These are phyloP conservation scores for Platichthys flesus DNA, from an alignment of 2,113 vertebrate species.

Conservation along the genomic window DNA sequence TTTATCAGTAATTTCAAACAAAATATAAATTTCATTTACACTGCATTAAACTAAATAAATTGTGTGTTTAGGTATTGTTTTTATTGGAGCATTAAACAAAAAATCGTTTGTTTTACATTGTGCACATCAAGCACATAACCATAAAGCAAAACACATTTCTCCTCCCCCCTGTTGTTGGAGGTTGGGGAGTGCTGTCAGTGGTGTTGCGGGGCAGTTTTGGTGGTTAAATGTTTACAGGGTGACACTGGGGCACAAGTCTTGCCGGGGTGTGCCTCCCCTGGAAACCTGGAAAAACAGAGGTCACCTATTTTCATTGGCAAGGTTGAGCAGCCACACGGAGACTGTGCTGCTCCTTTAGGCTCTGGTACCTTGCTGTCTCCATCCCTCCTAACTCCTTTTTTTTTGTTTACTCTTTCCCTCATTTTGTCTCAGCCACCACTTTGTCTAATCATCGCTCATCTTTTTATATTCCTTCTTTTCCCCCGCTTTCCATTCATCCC, in stretches of 20 bases:
- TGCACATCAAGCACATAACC: background rate
- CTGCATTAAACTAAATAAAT: too few relatives aligned
- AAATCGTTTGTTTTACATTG: background rate
- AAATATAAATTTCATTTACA: too few relatives aligned
- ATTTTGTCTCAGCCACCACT: background rate
- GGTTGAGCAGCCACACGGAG: slow-evolving; percentile 69
- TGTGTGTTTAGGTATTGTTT: too few relatives aligned
- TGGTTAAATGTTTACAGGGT: slow-evolving; percentile 65
- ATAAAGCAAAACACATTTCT: background rate
- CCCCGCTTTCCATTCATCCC: background rate
- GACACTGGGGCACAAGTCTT: slow-evolving; percentile 57
- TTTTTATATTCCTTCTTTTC: background rate
- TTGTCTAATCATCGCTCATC: background rate
- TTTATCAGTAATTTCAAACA: background rate
- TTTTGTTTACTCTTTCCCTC: background rate
- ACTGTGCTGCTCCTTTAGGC: slow-evolving; percentile 57
- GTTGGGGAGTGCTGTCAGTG: slow-evolving; percentile 10
- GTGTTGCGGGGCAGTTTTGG: slow-evolving; percentile 47
- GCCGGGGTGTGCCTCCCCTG: slow-evolving; percentile 57
- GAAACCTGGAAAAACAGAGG: slow-evolving; percentile 64
- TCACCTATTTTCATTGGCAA: slow-evolving; percentile 78
- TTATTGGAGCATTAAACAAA: too few relatives aligned
- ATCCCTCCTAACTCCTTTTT: slow-evolving; percentile 11
- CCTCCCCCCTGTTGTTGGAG: slow-evolving; percentile 11
- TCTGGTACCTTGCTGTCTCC: slow-evolving; percentile 32